A percentile compares a stretch with the other conserved stretches of the same genome.
Conservation (phyloP, 2,888 invertebrate species). For the Spilosoma lubricipeda region DNA sequence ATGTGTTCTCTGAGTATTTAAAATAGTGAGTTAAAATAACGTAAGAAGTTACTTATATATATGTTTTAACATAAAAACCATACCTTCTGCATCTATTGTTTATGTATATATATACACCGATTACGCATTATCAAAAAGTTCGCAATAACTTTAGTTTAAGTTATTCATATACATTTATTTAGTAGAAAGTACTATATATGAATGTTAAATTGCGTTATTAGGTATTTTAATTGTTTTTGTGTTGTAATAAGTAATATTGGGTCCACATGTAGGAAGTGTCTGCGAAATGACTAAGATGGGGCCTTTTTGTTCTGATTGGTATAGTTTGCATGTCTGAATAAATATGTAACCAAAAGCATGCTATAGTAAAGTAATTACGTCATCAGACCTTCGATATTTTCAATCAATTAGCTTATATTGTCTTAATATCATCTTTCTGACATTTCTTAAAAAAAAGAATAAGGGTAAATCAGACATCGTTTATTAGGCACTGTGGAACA, state of each 20-base stretch:
- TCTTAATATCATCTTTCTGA: not conserved
- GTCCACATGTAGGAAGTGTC: not conserved
- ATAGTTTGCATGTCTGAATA: not conserved
- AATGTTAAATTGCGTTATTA: not conserved
- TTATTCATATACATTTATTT: not conserved
- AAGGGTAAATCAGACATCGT: too few species aligned
- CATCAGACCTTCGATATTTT: not conserved
- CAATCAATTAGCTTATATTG: not conserved
- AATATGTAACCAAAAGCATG: not conserved
- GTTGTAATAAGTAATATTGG: not conserved
- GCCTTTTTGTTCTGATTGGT: not conserved
- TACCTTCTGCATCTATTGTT: not conserved
- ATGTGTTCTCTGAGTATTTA: not conserved
- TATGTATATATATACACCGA: not conserved
- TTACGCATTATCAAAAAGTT: not conserved
- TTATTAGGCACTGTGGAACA: too few species aligned
- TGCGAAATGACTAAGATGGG: not conserved
- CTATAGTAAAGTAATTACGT: not conserved
- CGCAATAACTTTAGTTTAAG: not conserved
- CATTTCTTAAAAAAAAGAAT: not conserved
- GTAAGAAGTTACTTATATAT: not conserved
- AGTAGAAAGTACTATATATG: not conserved
- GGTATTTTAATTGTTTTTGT: not conserved
- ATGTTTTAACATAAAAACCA: not conserved
- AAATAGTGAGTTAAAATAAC: not conserved